Percentiles rank a stretch among this genome's conserved stretches.
Evolutionary conservation across 2,888 invertebrate species (phyloP).

Genomic region (Danaus chrysippus): DNA sequence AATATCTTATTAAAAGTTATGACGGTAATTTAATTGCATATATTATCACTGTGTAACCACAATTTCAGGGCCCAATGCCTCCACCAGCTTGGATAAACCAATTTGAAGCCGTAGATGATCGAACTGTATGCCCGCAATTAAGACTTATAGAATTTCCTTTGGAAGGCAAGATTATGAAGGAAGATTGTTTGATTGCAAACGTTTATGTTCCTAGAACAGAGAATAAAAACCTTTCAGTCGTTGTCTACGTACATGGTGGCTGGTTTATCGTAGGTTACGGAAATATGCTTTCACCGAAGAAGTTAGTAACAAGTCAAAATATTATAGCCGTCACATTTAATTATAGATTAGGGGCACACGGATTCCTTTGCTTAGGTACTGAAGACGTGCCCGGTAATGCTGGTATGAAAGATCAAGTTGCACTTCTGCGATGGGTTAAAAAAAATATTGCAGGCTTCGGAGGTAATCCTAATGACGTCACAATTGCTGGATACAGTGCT

Average conservation of each 20-base stretch:
- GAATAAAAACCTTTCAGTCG: too few relatives aligned
- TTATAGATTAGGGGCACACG: slow-evolving; percentile 47
- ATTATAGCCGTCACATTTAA: slow-evolving; percentile 51
- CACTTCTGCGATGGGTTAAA: slow-evolving; percentile 43
- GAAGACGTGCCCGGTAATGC: slow-evolving; percentile 43
- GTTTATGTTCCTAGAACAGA: too few relatives aligned
- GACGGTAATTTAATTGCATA: too few relatives aligned
- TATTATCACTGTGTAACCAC: too few relatives aligned
- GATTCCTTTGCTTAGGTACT: slow-evolving; percentile 42
- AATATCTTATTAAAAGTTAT: too few relatives aligned
- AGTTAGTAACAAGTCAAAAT: slow-evolving; percentile 41
- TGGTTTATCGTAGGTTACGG: too few relatives aligned
- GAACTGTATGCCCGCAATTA: too few relatives aligned
- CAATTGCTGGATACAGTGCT: slow-evolving; percentile 50
- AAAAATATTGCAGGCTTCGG: slow-evolving; percentile 44
- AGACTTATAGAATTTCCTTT: too few relatives aligned
- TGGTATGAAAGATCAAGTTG: slow-evolving; percentile 47
- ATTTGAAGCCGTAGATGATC: too few relatives aligned
- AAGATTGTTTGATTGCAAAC: too few relatives aligned
- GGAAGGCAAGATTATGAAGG: slow-evolving; percentile 50
- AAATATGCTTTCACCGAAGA: slow-evolving; percentile 36
- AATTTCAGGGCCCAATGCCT: background rate
- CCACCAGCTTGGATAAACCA: background rate
- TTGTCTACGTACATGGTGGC: too few relatives aligned
- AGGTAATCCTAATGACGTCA: slow-evolving; percentile 45